Percentiles rank a stretch among this genome's conserved stretches.
phyloP scores from a whole-genome alignment of 2,888 invertebrate species.

The Heteropelma amictum region DNA sequence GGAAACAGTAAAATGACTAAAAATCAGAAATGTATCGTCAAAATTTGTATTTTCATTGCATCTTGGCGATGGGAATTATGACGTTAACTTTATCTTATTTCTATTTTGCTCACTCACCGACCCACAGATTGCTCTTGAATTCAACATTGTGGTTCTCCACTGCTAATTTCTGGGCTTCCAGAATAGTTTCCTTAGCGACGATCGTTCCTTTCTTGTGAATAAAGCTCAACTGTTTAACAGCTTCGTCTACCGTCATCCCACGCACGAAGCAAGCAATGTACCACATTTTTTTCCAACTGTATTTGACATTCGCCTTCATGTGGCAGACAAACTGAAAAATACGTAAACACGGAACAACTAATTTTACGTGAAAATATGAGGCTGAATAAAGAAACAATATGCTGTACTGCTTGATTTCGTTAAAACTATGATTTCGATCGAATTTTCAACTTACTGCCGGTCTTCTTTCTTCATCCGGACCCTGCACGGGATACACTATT shows the following conservation, averaged over 20 bases:
- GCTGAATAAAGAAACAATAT: not conserved
- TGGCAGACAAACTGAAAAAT: conserved; percentile 92
- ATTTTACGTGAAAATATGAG: not conserved
- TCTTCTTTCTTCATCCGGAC: conserved; percentile 85
- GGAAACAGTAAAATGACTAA: too few relatives aligned
- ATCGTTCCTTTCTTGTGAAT: conserved; percentile 88
- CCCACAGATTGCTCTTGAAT: conserved; percentile 96
- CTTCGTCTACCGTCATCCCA: conserved; percentile 96
- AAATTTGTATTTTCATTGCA: too few relatives aligned
- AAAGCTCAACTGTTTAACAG: conserved; percentile 93
- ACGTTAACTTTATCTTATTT: not conserved
- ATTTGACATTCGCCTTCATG: conserved; percentile 90
- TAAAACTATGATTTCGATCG: too few relatives aligned
- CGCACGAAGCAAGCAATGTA: conserved; percentile 92
- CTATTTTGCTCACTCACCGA: conserved; percentile 82
- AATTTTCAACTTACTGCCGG: conserved; percentile 90
- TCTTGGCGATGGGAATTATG: too few relatives aligned
- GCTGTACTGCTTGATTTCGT: not conserved
- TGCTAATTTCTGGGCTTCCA: conserved; percentile 94
- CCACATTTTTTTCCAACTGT: conserved; percentile 96
- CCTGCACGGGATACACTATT: conserved; percentile 88
- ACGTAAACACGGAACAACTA: too few relatives aligned
- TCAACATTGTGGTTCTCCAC: conserved; percentile 95
- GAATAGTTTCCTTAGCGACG: conserved; percentile 86
- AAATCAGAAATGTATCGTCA: too few relatives aligned